These are phyloP conservation scores for Philonicus albiceps DNA, from an alignment of 2,888 invertebrate species.

Conservation along the genomic window DNA sequence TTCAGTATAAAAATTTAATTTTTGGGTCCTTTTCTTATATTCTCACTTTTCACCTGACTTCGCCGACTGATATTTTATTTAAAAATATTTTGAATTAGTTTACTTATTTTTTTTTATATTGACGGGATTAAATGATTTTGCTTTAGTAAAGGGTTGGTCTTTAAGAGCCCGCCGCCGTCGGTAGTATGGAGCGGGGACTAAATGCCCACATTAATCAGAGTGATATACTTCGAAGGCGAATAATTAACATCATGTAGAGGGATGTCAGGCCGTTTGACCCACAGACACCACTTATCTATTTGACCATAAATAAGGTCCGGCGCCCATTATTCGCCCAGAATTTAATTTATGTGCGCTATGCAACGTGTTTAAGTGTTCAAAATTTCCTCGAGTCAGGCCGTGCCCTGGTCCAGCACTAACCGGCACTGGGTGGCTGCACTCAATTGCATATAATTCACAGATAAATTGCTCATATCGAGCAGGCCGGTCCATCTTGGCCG, in stretches of 20 bases:
- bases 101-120: not conserved
- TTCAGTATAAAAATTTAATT: too few species aligned
- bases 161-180: not conserved
- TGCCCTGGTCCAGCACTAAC: not conserved
- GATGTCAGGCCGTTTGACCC: not conserved
- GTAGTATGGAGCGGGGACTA: not conserved
- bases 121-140: not conserved
- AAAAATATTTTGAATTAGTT: too few species aligned
- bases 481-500: not conserved
- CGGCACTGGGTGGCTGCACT: not conserved
- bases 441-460: constrained; percentile 19
- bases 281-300: constrained; percentile 16
- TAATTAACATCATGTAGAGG: constrained; percentile 4
- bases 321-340: not conserved
- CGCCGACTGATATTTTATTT: too few species aligned
- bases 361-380: constrained; percentile 26
- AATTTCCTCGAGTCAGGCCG: constrained; percentile 1
- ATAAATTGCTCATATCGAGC: constrained; percentile 28
- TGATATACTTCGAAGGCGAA: not conserved
- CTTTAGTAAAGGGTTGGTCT: not conserved
- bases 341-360: constrained; percentile 12
- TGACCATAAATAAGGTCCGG: constrained; percentile 10
- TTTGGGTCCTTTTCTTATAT: too few species aligned
- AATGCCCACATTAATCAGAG: not conserved
- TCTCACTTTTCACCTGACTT: too few species aligned